Conservation (phyloP, 2,888 invertebrate genomes). For the Dioctria linearis region DNA sequence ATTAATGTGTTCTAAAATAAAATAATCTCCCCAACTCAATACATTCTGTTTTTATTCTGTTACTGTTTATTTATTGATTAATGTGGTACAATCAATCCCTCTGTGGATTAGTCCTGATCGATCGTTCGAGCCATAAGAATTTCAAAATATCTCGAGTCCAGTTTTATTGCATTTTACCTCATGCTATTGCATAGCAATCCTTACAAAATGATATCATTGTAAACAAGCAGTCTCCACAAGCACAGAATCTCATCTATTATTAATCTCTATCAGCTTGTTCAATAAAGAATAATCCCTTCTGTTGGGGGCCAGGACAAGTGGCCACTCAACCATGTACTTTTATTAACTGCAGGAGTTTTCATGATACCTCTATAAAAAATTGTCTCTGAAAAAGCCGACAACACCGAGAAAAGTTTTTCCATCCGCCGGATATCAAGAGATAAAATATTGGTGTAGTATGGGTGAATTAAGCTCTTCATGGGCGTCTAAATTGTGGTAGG, state of each 20-base stretch:
- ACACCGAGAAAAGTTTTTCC: neutral
- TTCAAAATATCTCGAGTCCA: no score
- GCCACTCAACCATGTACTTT: neutral
- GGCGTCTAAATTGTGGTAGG: neutral
- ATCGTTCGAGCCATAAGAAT: no score
- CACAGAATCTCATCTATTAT: no score
- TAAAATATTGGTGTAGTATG: neutral
- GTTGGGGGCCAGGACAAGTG: neutral
- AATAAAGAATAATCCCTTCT: no score
- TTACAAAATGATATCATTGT: neutral
- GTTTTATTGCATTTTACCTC: no score
- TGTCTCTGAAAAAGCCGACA: neutral
- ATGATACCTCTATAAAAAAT: neutral
- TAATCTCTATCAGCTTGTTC: no score
- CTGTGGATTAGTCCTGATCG: no score
- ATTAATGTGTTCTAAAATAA: no score
- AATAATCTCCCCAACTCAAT: no score
- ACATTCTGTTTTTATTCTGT: no score
- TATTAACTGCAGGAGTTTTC: neutral
- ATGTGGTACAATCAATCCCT: no score
- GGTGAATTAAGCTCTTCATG: constrained; percentile 5
- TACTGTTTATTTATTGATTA: no score
- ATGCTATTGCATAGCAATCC: neutral
- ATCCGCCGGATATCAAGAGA: neutral
- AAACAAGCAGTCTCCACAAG: neutral